Evolutionary conservation across 2,113 vertebrate genomes (phyloP), one percentile per base, ranked within the genome.

Genomic region (Meleagris gallopavo): DNA sequence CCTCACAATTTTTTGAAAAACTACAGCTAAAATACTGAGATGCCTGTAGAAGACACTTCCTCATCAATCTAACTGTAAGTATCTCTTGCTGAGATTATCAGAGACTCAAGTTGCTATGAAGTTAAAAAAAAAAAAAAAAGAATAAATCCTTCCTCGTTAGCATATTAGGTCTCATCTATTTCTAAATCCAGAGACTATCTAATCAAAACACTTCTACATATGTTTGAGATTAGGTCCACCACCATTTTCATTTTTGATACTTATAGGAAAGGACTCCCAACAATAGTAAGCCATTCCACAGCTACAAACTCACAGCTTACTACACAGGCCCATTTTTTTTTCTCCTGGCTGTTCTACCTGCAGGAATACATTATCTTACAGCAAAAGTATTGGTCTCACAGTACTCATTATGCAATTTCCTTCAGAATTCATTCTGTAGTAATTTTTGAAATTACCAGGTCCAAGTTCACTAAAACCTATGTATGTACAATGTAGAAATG

Each of bases 21-120:
- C 41, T 75, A n/a, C 4, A 70, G 71, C 57, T 91, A 87, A 80
- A 94, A 92, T 84, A 74, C 11, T 43, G 77, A 95, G 55, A 86
- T 1, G 1, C 52, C 3, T 7, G 60, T 67, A 88, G 57, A 93
- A 90, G 46, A 76, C 43, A 46, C 36, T 83, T 87, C 52, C 65
- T 60, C 36, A 85, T 54, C 84, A 85, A 80, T 38, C 70, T 60
- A 88, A 82, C 66, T 2, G 10, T 50, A 73, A 36, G 54, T 73
- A 46, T 79, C 87, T 91, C 50, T 32, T 72, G 36, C 58, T 70
- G 64, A 83, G 25, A 38, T 29, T 86, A 80, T 38, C 24, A 61
- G 36, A 14, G 27, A 76, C 30, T 64, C 54, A 75, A 46, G 5
- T 38, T 77, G 13, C 54, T 71, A n/a, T 4, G 27, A 93, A 61